Conservation (phyloP, 2,888 invertebrate species). For the Microplitis manilae region DNA sequence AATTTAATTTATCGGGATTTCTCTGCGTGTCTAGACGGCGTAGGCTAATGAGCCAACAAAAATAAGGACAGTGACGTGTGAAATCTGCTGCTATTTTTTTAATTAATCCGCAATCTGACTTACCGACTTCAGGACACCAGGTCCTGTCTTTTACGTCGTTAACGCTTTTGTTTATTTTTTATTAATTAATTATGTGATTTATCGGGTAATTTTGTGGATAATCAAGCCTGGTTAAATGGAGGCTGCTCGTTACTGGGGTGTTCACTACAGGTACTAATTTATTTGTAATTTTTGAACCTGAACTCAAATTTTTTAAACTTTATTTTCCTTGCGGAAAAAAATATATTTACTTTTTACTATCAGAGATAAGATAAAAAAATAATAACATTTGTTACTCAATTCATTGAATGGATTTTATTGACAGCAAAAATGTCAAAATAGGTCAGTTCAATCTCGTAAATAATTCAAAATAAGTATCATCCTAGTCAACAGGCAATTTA, state of each 20-base stretch:
- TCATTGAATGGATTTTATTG: constrained; percentile 10
- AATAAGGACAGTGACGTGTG: no score
- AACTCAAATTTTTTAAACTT: neutral
- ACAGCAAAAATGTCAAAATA: neutral
- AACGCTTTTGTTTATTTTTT: neutral
- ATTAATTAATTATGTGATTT: constrained; percentile 6
- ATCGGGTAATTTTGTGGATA: constrained; percentile 13
- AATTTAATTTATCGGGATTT: no score
- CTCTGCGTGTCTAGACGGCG: no score
- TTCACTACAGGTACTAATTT: constrained; percentile 65
- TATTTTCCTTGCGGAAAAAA: neutral
- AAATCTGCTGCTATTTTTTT: no score
- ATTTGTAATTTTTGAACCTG: neutral
- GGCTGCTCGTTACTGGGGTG: constrained; percentile 62
- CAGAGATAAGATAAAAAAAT: neutral
- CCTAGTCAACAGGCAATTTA: no score
- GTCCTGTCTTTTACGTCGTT: no score
- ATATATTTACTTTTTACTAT: neutral
- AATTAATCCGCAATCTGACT: neutral
- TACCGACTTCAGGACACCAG: constrained; percentile 15
- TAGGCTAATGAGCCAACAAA: no score
- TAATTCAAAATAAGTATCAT: no score
- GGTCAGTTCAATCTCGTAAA: neutral
- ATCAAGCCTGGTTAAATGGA: constrained; percentile 21
- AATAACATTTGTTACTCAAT: neutral